Percentiles rank a stretch among this genome's conserved stretches.
Evolutionary conservation across 2,113 vertebrate species (phyloP).

Genomic region (Periophthalmus modestus): DNA sequence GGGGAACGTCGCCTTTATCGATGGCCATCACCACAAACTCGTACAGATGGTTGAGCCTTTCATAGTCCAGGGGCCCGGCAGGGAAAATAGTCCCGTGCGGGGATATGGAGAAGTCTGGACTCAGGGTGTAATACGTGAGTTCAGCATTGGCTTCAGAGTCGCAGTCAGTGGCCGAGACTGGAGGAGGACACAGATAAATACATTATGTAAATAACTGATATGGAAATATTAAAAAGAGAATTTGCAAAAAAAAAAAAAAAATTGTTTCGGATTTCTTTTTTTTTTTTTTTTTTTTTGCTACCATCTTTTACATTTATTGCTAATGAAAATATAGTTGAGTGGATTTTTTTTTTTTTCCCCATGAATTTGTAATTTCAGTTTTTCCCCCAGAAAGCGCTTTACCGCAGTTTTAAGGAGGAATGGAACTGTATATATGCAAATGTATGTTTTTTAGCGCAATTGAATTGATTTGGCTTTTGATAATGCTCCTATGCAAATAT

Average conservation of each 20-base stretch:
- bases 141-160: constrained; percentile 85
- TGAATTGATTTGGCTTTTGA: not conserved
- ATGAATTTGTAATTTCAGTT: no score
- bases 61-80: constrained; percentile 80
- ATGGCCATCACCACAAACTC: constrained; percentile 90
- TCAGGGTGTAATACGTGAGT: constrained; percentile 84
- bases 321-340: no score
- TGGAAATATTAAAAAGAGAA: not conserved
- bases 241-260: not conserved
- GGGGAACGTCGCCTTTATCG: constrained; percentile 82
- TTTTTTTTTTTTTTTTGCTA: no score
- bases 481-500: not conserved
- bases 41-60: constrained; percentile 84
- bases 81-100: constrained; percentile 85
- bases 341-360: no score
- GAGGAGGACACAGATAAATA: not conserved
- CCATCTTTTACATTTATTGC: no score
- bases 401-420: not conserved
- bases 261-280: no score
- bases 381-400: no score
- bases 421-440: not conserved
- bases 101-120: constrained; percentile 86
- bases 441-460: not conserved
- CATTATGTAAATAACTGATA: no score
- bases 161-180: constrained; percentile 88